phyloP scores from a whole-genome alignment of 2,888 invertebrate species.

The Synergus gifuensis region DNA sequence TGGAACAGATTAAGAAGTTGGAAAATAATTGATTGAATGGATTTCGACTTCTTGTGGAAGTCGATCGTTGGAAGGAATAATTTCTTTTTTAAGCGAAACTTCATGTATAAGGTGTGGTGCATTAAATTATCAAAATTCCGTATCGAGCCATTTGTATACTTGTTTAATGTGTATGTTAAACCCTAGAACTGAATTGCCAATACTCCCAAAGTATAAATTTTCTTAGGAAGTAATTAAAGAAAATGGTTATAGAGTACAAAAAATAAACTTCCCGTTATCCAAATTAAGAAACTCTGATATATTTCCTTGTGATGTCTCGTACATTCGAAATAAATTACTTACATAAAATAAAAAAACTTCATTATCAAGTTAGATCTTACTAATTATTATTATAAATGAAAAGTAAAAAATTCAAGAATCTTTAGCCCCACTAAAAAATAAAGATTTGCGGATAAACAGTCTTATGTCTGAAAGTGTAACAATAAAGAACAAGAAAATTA shows the following conservation, averaged over 20 bases:
- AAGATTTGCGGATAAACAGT: neutral
- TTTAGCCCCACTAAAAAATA: neutral
- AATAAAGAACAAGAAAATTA: too few species aligned
- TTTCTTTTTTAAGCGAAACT: too few species aligned
- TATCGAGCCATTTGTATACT: too few species aligned
- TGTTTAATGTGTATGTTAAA: neutral
- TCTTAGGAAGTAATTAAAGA: too few species aligned
- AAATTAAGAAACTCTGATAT: constrained; percentile 30
- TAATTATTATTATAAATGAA: too few species aligned
- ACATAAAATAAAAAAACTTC: constrained; percentile 4
- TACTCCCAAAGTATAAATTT: constrained; percentile 21
- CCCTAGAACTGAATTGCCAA: neutral
- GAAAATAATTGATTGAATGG: too few species aligned
- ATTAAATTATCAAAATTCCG: too few species aligned
- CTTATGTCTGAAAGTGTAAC: neutral
- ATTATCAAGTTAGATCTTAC: neutral
- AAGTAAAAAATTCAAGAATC: neutral
- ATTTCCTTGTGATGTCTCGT: constrained; percentile 29
- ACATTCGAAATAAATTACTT: constrained; percentile 37
- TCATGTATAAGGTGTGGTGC: too few species aligned
- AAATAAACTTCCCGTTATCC: constrained; percentile 20
- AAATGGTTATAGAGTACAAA: constrained; percentile 33
- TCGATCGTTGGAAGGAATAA: too few species aligned
- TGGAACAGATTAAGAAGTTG: neutral
- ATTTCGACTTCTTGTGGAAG: too few species aligned